Percentiles rank a stretch among this genome's conserved stretches.
phyloP scores from a whole-genome alignment of 2,888 invertebrate genomes.

The Diplolepis rosae region DNA sequence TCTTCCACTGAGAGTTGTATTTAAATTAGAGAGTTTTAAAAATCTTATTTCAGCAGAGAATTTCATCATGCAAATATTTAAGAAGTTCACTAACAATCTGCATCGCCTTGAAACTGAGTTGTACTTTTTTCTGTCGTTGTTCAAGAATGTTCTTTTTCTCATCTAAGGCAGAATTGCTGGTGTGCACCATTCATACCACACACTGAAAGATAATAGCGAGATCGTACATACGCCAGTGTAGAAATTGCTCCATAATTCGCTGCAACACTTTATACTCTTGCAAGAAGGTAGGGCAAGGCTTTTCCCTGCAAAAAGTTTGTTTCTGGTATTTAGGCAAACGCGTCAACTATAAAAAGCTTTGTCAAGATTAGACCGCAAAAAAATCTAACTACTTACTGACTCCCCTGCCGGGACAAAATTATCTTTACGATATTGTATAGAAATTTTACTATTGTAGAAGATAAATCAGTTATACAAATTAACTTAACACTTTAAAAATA shows the following conservation, averaged over 20 bases:
- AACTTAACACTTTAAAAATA: neutral
- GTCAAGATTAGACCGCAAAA: slow-evolving; percentile 8
- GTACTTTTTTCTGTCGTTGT: neutral
- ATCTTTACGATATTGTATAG: neutral
- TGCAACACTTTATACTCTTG: neutral
- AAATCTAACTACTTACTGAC: neutral
- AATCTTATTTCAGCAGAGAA: no score
- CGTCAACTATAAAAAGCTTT: neutral
- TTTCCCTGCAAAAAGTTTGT: neutral
- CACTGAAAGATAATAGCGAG: neutral
- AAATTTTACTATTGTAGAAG: neutral
- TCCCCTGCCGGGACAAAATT: neutral
- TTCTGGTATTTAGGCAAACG: neutral
- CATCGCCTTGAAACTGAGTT: neutral
- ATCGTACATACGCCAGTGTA: neutral
- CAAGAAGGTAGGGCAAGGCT: neutral
- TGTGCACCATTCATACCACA: neutral
- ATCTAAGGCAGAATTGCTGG: neutral
- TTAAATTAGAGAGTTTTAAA: no score
- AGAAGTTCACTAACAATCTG: neutral
- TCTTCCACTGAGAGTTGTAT: no score
- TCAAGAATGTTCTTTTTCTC: slow-evolving; percentile 14
- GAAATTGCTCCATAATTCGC: slow-evolving; percentile 9
- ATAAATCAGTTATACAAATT: neutral
- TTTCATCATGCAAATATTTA: no score